Conservation (phyloP, 2,888 invertebrate genomes). For the Phyto melanocephala region DNA sequence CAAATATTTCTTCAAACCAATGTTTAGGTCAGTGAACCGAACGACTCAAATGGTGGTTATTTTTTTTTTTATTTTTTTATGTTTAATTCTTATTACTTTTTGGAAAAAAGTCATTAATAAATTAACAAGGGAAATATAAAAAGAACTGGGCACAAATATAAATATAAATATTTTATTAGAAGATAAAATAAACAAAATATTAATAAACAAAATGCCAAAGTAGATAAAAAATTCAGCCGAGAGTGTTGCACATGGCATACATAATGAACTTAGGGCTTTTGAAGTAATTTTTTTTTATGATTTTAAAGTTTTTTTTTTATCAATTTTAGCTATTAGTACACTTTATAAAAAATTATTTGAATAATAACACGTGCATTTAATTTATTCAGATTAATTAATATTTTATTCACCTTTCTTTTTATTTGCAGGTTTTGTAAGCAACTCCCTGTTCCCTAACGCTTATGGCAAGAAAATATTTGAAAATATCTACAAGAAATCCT, state of each 20-base stretch:
- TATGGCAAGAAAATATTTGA: neutral
- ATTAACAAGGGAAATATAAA: constrained; percentile 33
- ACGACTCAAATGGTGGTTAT: constrained; percentile 47
- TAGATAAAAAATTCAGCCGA: constrained; percentile 21
- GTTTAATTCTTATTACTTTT: constrained; percentile 3
- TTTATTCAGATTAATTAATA: neutral
- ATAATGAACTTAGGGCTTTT: constrained; percentile 35
- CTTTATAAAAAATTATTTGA: neutral
- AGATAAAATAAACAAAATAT: constrained; percentile 1
- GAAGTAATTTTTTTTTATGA: neutral
- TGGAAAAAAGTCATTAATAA: constrained; percentile 46
- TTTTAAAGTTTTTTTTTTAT: neutral
- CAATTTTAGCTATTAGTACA: neutral
- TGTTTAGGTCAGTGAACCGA: constrained; percentile 61
- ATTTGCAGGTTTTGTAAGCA: neutral
- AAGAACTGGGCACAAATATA: constrained; percentile 28
- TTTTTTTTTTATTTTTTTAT: constrained; percentile 1
- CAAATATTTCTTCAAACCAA: constrained; percentile 42
- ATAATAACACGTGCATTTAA: neutral
- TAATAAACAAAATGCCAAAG: neutral
- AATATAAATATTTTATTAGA: too few relatives aligned
- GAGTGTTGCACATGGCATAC: constrained; percentile 42
- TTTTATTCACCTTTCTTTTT: neutral
- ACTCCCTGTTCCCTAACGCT: neutral
- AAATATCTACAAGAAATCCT: neutral